Conservation (phyloP, 2,797 vertebrate genomes). For the Glossophaga mutica region DNA sequence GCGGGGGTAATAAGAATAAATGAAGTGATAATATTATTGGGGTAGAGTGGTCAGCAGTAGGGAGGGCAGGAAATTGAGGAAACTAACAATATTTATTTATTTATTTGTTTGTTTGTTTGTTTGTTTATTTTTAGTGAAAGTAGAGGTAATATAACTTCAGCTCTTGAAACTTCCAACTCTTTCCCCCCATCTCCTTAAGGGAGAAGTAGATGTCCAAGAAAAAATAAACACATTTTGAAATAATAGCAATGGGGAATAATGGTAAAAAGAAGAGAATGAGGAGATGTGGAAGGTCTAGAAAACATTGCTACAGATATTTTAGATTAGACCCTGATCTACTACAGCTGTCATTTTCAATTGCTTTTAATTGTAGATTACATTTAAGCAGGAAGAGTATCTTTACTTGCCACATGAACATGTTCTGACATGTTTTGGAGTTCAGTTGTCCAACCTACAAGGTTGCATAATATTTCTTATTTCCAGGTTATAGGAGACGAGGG, state of each 20-base stretch:
- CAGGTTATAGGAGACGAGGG: background rate
- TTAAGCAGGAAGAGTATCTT: background rate
- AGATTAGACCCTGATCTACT: background rate
- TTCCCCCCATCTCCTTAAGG: background rate
- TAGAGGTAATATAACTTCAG: background rate
- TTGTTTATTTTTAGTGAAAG: background rate
- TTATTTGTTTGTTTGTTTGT: no score
- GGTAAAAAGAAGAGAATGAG: background rate
- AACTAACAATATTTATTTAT: no score
- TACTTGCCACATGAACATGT: background rate
- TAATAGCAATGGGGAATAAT: background rate
- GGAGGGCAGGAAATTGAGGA: background rate
- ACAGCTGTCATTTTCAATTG: background rate
- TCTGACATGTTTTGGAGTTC: background rate
- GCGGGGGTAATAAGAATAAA: background rate
- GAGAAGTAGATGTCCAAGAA: background rate
- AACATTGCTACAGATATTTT: background rate
- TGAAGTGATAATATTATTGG: background rate
- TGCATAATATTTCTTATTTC: background rate
- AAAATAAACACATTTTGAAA: background rate
- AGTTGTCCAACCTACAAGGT: background rate
- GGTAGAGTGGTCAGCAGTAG: background rate
- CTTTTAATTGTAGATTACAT: background rate
- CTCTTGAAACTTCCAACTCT: background rate
- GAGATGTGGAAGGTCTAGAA: background rate